Evolutionary conservation across 2,888 invertebrate species (phyloP), one percentile per base, ranked within the genome.

Genomic region (Tetragonula carbonaria): DNA sequence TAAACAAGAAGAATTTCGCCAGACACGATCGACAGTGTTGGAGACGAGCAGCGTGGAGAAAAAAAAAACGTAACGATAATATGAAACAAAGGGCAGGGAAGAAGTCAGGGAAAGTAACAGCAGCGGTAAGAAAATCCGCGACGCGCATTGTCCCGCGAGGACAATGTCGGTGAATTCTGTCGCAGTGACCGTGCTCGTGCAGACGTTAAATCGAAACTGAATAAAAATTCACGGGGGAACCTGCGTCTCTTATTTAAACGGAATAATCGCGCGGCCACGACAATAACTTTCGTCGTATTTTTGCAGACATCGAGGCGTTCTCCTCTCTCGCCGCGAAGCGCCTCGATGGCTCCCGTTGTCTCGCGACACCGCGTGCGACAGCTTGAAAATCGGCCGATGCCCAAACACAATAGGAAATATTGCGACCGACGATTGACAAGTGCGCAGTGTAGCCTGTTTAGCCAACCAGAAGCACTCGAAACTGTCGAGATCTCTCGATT

Each of bases 161-260:
- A 83, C 67, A 84, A 84, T 78, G 63, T 38, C 70, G 23, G 14
- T 57, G 73, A 76, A 70, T 59, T 57, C 38, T 50, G 50, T 65
- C 23, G 16, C 4, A 4, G 59, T 45, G 23, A 14, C 23, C 50
- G 55, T 55, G 55, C 62, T 67, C 71, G 4, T 38, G 62, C 74
- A 50, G 78, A 67, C 59, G 59, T 82, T 78, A 74, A 84, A 72
- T 84, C 72, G 83, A 75, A 78, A 72, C 72, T 72, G 63, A 84
- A 78, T 72, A 72, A 78, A 28, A 71, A n/a, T 38, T 28, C 8
- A 6, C 33, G 33, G 18, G 59, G 72, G 62, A 33, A 38, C 16
- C 5, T 11, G 16, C 16, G 51, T 13, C 13, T 70, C 51, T 66
- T 38, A 59, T 45, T 59, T n/a, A 23, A 74, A 33, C n/a, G n/a